Base-by-base conservation (phyloP, 2,113 vertebrate species). In the Tamias sibiricus region DNA sequence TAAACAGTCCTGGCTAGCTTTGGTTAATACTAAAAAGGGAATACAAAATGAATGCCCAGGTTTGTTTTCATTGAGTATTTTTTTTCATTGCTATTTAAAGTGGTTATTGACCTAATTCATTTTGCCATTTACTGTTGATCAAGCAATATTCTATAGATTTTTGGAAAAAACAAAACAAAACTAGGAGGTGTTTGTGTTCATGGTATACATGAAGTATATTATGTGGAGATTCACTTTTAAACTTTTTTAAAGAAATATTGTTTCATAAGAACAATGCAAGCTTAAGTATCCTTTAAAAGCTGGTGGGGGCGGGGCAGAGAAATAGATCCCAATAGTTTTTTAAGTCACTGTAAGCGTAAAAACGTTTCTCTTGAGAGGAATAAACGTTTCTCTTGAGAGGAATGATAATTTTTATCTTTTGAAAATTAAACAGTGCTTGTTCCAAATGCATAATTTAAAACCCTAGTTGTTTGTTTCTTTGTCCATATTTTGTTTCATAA, bases 391-490 rank as follows among this genome's bases (percentile, higher is more conserved):
- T 95, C 69, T 94, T 79, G 62, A 92, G 32, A 69, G 74, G 62
- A 92, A 57, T 86, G 86, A 87, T 93, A 90, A 32, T 77, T 74
- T 91, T 87, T 88, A 90, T 84, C 52, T 85, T 94, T 92, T 88
- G 66, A 91, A 96, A 96, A 97, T 94, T 95, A 83, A 94, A 68
- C 79, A 95, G 0, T 57, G 19, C 68, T 86, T 1, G 0, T 96
- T 93, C 68, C 69, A 94, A 40, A 44, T 93, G 59, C 68, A 89
- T 86, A 94, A 82, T 95, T 88, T 92, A 42, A 96, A 92, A 79
- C 44, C 80, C 28, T 66, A 35, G 47, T 96, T 95, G 57, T 95
- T 95, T 97, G 77, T 96, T 96, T 89, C 79, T 28, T 87, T 95
- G 74, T 77, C 49, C 22, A 14, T 94, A 54, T 91, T 97, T 95